Percentiles rank a stretch among this genome's conserved stretches.
Evolutionary conservation across 2,888 invertebrate species (phyloP).

Genomic region (Linyphia triangularis): DNA sequence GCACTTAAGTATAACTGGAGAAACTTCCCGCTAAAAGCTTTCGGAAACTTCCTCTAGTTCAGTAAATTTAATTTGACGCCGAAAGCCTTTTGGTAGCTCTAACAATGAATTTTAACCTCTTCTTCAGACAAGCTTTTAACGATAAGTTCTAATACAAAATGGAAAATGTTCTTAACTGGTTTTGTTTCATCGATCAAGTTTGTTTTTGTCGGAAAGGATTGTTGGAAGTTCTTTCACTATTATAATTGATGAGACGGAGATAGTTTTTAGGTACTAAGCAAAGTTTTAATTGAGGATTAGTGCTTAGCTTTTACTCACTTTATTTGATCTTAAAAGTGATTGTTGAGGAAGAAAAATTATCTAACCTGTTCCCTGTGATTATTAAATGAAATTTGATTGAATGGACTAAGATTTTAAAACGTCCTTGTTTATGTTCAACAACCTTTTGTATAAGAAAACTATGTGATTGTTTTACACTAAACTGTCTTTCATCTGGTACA

Average conservation of each 20-base stretch:
- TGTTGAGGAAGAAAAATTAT: no score
- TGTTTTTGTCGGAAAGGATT: neutral
- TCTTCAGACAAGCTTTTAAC: neutral
- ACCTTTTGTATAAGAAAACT: no score
- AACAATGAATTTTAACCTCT: neutral
- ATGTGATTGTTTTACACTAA: no score
- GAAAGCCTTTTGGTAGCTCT: neutral
- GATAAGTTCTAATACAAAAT: neutral
- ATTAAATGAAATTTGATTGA: no score
- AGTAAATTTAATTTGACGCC: neutral
- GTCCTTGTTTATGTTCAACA: no score
- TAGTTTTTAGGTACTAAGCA: neutral
- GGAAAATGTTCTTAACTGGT: neutral
- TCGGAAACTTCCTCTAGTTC: neutral
- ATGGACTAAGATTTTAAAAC: no score
- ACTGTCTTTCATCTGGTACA: no score
- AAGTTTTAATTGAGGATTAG: neutral
- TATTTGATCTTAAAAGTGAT: no score
- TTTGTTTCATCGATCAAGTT: neutral
- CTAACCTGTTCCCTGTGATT: no score
- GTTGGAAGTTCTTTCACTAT: neutral
- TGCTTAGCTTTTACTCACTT: no score
- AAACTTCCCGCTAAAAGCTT: slow-evolving; percentile 9
- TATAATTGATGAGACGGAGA: neutral
- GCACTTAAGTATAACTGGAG: neutral